phyloP scores from a whole-genome alignment of 2,888 invertebrate species.

The Sabatieria punctata region DNA sequence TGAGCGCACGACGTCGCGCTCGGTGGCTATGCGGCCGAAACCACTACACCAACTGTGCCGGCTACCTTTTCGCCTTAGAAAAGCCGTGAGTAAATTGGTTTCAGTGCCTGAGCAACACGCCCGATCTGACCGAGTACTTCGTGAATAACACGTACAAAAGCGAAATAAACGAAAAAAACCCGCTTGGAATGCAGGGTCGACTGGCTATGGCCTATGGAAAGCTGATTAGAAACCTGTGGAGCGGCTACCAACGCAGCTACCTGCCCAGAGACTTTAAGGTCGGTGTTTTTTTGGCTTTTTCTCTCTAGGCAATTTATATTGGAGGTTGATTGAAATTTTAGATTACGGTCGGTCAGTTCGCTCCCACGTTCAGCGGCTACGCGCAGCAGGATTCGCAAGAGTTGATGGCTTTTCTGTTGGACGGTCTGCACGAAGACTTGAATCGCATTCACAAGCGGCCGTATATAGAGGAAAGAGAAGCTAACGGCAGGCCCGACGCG shows the following conservation, averaged over 20 bases:
- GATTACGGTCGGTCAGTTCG: conserved; percentile 41
- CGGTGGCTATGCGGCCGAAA: too few species aligned
- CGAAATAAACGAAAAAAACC: conserved; percentile 43
- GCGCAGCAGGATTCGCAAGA: conserved; percentile 45
- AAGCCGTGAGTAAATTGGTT: too few species aligned
- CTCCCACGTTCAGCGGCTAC: conserved; percentile 43
- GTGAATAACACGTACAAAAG: conserved; percentile 35
- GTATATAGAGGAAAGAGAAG: conserved; percentile 40
- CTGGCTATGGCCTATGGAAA: conserved; percentile 40
- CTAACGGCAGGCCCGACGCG: conserved; percentile 37
- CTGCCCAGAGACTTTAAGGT: conserved; percentile 41
- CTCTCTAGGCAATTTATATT: neutral
- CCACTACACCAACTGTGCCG: too few species aligned
- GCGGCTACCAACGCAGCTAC: conserved; percentile 35
- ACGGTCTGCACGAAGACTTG: conserved; percentile 44
- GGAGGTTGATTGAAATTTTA: conserved; percentile 13
- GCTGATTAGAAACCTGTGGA: conserved; percentile 40
- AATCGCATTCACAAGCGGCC: conserved; percentile 43
- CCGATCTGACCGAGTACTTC: conserved; percentile 41
- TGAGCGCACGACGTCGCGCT: too few species aligned
- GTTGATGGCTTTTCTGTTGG: conserved; percentile 42
- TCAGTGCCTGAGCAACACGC: conserved; percentile 44
- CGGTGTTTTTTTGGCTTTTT: neutral
- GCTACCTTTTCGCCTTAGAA: too few species aligned
- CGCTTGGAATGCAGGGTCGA: conserved; percentile 41